Percentiles rank a stretch among this genome's conserved stretches.
phyloP scores from a whole-genome alignment of 2,888 invertebrate genomes.

The Patella caerulea region DNA sequence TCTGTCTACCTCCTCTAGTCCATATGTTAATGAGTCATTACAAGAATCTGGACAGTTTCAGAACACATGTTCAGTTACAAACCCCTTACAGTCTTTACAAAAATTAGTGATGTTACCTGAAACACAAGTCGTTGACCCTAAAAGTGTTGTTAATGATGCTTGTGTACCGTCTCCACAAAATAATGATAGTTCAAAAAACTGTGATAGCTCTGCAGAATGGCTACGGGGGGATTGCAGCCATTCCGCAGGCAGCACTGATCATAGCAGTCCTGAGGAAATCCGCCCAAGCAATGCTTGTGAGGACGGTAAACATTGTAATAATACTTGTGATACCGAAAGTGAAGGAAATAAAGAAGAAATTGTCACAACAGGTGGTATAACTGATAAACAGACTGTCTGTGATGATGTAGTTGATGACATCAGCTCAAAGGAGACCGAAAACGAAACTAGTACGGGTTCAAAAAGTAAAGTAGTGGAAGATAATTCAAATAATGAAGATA shows the following conservation, averaged over 20 bases:
- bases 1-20: constrained; percentile 17
- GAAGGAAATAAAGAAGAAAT: background rate
- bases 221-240: constrained; percentile 36
- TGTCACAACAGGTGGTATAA: too few species aligned
- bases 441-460: background rate
- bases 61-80: constrained; percentile 23
- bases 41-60: constrained; percentile 11
- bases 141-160: constrained; percentile 68
- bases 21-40: constrained; percentile 16
- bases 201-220: constrained; percentile 46
- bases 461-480: background rate
- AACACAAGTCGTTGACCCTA: constrained; percentile 64
- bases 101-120: constrained; percentile 65
- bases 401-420: background rate
- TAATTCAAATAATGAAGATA: background rate
- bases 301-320: constrained; percentile 22
- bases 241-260: constrained; percentile 40
- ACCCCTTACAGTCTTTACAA: constrained; percentile 66
- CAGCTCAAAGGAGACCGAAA: background rate
- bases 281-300: constrained; percentile 23
- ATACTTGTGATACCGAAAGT: background rate
- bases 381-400: too few species aligned
- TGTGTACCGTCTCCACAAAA: constrained; percentile 49
- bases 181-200: constrained; percentile 59
- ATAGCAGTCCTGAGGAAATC: constrained; percentile 18